These are phyloP conservation scores for Malaclemys terrapin DNA, from an alignment of 2,113 vertebrate genomes.

Conservation along the genomic window DNA sequence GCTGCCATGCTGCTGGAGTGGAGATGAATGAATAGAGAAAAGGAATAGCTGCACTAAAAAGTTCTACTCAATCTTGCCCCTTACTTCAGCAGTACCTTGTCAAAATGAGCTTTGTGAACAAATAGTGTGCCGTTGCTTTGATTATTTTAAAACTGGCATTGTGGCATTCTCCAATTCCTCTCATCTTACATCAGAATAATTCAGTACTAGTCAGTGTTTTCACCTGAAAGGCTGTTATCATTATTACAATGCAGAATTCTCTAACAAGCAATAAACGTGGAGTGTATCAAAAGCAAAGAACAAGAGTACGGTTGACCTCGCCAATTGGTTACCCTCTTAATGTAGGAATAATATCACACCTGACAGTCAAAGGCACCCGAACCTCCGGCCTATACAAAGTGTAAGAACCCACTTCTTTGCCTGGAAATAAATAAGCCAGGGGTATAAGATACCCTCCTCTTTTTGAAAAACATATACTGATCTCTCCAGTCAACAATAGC, in stretches of 20 bases:
- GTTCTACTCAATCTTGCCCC: background rate
- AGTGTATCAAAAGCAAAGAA: conserved; percentile 66
- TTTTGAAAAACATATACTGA: background rate
- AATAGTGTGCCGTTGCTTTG: background rate
- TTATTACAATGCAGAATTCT: conserved; percentile 59
- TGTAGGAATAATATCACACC: conserved; percentile 57
- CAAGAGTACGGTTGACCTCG: conserved; percentile 53
- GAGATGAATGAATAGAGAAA: background rate
- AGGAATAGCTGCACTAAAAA: background rate
- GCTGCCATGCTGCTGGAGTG: conserved; percentile 6
- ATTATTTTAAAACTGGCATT: conserved; percentile 2
- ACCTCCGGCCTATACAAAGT: background rate
- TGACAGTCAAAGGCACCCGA: conserved; percentile 25
- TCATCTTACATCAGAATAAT: background rate
- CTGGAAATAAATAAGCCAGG: conserved; percentile 36
- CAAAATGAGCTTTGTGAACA: conserved; percentile 19
- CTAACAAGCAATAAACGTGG: conserved; percentile 51
- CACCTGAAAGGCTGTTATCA: background rate
- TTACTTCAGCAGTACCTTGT: conserved; percentile 16
- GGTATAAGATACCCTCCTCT: conserved; percentile 51
- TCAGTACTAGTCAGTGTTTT: background rate
- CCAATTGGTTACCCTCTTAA: conserved; percentile 66
- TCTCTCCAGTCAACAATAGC: conserved; percentile 29
- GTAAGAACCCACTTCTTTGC: conserved; percentile 50
- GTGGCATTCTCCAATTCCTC: background rate